Evolutionary conservation across 1,140 invertebrate species (phyloP).

Genomic region (Caenorhabditis remanei): DNA sequence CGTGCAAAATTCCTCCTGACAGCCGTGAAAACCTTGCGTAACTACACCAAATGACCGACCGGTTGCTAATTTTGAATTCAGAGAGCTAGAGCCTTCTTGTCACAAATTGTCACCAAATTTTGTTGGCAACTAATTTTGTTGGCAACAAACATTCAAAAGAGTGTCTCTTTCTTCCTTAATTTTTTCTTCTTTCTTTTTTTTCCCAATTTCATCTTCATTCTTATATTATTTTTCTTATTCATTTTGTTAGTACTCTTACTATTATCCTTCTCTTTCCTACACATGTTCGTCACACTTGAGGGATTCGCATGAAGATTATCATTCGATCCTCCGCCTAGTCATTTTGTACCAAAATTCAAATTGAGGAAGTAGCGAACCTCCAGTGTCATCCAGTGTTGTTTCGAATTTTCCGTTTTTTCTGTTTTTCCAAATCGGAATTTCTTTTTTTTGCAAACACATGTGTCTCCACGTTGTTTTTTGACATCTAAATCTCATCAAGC

Average conservation of each 20-base stretch:
- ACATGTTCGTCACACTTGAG: conserved; percentile 43
- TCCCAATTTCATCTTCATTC: neutral
- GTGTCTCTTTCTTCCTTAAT: too few species aligned
- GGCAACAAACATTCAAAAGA: too few species aligned
- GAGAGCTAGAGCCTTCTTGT: too few species aligned
- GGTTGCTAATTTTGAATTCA: neutral
- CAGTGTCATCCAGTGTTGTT: neutral
- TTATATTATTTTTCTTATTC: neutral
- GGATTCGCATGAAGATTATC: conserved; percentile 19
- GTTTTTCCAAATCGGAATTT: neutral
- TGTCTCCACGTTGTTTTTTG: neutral
- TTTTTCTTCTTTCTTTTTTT: neutral
- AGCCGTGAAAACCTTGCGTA: neutral
- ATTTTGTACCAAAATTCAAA: neutral
- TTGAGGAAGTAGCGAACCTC: neutral
- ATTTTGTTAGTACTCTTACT: conserved; percentile 34
- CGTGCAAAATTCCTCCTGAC: neutral
- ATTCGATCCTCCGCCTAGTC: neutral
- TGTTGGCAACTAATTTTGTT: neutral
- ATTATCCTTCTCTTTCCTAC: conserved; percentile 9
- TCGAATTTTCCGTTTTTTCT: neutral
- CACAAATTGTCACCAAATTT: neutral
- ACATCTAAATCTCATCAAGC: conserved; percentile 42
- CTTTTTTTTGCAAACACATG: neutral
- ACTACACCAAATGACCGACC: too few species aligned